These are phyloP conservation scores for Carcina quercana DNA, from an alignment of 2,888 invertebrate species.

Conservation along the genomic window DNA sequence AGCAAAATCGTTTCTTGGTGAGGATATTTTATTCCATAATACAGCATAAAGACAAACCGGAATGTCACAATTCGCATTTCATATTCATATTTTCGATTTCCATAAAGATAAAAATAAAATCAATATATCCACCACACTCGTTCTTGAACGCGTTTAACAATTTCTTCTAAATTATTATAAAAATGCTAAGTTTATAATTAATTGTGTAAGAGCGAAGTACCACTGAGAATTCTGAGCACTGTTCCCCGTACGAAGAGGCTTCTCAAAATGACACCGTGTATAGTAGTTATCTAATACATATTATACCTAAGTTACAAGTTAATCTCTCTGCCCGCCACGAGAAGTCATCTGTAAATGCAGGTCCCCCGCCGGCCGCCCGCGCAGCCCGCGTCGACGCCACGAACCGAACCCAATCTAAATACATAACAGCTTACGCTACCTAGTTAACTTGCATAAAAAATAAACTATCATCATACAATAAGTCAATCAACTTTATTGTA, in stretches of 20 bases:
- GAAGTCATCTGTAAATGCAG: conserved; percentile 66
- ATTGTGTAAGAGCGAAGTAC: conserved; percentile 68
- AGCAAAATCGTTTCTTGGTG: conserved; percentile 59
- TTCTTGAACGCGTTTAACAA: conserved; percentile 58
- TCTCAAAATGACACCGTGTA: conserved; percentile 59
- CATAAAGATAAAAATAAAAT: conserved; percentile 67
- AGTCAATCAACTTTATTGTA: too few relatives aligned
- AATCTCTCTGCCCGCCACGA: conserved; percentile 65
- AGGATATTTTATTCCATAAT: conserved; percentile 75
- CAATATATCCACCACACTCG: conserved; percentile 54
- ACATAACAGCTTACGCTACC: conserved; percentile 73
- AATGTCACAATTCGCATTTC: conserved; percentile 68
- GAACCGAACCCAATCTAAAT: conserved; percentile 55
- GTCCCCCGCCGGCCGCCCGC: conserved; percentile 48
- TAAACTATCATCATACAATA: conserved; percentile 69
- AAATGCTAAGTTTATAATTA: conserved; percentile 73
- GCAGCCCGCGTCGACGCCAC: conserved; percentile 37
- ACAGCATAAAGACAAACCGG: conserved; percentile 74
- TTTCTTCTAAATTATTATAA: conserved; percentile 72
- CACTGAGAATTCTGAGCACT: conserved; percentile 59
- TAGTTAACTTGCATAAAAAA: conserved; percentile 70
- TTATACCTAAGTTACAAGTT: conserved; percentile 66
- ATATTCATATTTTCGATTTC: conserved; percentile 54
- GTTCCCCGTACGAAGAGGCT: conserved; percentile 46
- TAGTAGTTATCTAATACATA: conserved; percentile 67